A percentile compares a stretch with the other conserved stretches of the same genome.
Conservation (phyloP, 1,140 invertebrate genomes). For the Berghia stephanieae region DNA sequence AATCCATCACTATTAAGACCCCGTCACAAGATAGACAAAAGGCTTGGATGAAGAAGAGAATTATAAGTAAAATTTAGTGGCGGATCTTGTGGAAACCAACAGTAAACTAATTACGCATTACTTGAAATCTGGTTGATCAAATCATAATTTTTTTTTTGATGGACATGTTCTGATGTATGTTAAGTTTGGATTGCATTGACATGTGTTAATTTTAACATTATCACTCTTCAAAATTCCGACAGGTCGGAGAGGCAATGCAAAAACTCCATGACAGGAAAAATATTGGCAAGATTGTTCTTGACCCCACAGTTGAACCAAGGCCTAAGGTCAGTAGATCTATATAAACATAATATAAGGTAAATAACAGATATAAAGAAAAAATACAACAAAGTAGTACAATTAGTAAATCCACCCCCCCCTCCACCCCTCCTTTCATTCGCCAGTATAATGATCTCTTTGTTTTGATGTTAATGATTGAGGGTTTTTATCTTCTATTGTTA, state of each 20-base stretch:
- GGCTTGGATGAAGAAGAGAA: too few species aligned
- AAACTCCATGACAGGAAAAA: constrained; percentile 92
- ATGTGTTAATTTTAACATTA: not conserved
- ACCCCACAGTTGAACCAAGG: constrained; percentile 71
- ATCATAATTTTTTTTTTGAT: too few species aligned
- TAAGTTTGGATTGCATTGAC: not conserved
- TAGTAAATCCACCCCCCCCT: not conserved
- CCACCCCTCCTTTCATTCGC: not conserved
- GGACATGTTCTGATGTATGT: too few species aligned
- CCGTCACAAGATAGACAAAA: too few species aligned
- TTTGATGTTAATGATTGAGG: not conserved
- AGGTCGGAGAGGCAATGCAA: constrained; percentile 89
- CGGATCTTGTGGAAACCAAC: too few species aligned
- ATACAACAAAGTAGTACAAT: not conserved
- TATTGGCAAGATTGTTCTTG: constrained; percentile 86
- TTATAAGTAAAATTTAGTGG: too few species aligned
- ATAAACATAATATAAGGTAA: not conserved
- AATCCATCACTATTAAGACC: too few species aligned
- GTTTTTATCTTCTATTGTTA: not conserved
- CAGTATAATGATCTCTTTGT: not conserved
- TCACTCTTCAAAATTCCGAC: not conserved
- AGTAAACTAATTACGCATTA: too few species aligned
- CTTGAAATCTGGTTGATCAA: too few species aligned
- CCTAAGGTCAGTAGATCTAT: constrained; percentile 41
- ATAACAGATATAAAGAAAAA: not conserved